These are phyloP conservation scores for Parnassius orleans DNA, from an alignment of 2,888 invertebrate species.

Conservation along the genomic window DNA sequence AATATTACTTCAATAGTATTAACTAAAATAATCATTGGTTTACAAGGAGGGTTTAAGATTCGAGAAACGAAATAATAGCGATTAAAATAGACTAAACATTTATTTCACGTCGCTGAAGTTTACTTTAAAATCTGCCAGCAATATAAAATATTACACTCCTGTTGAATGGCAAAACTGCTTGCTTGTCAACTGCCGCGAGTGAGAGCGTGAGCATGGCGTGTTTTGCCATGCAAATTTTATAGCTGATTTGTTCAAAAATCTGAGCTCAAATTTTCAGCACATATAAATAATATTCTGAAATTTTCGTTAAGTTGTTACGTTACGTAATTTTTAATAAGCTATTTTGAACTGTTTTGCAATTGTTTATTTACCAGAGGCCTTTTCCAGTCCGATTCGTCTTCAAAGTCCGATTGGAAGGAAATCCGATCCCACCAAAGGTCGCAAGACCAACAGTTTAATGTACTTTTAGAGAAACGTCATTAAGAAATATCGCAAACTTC, in stretches of 20 bases:
- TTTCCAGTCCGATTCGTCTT: too few species aligned
- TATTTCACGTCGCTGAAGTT: conserved; percentile 18
- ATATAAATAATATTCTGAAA: too few species aligned
- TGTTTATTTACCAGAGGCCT: too few species aligned
- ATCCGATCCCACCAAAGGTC: too few species aligned
- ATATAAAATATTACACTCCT: conserved; percentile 18
- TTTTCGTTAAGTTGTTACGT: too few species aligned
- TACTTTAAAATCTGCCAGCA: conserved; percentile 18
- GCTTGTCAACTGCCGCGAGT: background rate
- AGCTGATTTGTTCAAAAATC: background rate
- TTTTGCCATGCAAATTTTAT: background rate
- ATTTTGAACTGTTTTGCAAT: too few species aligned
- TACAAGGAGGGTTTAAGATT: conserved; percentile 9
- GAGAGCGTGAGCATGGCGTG: background rate
- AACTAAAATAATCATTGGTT: conserved; percentile 19
- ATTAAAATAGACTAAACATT: conserved; percentile 15
- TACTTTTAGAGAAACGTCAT: too few species aligned
- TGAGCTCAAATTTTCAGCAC: too few species aligned
- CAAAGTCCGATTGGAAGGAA: too few species aligned
- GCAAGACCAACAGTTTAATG: too few species aligned
- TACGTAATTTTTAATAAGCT: too few species aligned
- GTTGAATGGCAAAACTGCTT: conserved; percentile 17
- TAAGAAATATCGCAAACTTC: too few species aligned
- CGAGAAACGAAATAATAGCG: conserved; percentile 15
- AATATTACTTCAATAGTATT: background rate